phyloP scores from a whole-genome alignment of 2,113 vertebrate genomes.

The Lepidothrix coronata region DNA sequence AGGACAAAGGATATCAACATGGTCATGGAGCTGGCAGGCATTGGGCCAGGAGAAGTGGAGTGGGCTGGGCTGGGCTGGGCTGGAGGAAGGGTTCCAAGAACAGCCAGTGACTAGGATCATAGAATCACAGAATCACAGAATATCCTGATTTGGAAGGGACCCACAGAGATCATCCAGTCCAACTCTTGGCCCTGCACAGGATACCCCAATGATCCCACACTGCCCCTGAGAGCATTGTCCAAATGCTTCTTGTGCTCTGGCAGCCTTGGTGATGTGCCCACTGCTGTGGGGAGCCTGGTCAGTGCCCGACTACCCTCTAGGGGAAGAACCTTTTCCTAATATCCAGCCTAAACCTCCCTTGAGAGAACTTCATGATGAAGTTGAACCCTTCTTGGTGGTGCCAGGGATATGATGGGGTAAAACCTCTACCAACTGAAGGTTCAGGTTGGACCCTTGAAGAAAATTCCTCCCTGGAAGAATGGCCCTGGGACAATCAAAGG shows the following conservation, averaged over 20 bases:
- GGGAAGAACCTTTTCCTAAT: background rate
- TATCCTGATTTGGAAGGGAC: background rate
- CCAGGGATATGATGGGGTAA: background rate
- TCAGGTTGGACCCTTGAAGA: background rate
- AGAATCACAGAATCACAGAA: background rate
- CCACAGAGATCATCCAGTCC: background rate
- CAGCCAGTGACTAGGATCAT: background rate
- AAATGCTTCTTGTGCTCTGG: background rate
- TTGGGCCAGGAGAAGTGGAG: background rate
- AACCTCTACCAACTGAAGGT: background rate
- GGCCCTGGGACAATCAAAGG: background rate
- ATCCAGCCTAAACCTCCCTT: background rate
- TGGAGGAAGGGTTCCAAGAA: background rate
- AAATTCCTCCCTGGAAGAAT: background rate
- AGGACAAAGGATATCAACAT: background rate
- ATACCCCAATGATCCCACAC: background rate
- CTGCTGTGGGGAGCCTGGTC: background rate
- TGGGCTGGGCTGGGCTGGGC: background rate
- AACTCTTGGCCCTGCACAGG: background rate
- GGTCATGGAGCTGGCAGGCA: background rate
- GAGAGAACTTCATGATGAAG: background rate
- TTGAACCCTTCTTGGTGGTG: background rate
- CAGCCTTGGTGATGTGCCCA: fast-evolving
- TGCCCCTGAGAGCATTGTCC: fast-evolving
- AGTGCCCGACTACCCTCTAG: background rate